Conservation (phyloP, 2,888 invertebrate species). For the Yponomeuta sedellus region DNA sequence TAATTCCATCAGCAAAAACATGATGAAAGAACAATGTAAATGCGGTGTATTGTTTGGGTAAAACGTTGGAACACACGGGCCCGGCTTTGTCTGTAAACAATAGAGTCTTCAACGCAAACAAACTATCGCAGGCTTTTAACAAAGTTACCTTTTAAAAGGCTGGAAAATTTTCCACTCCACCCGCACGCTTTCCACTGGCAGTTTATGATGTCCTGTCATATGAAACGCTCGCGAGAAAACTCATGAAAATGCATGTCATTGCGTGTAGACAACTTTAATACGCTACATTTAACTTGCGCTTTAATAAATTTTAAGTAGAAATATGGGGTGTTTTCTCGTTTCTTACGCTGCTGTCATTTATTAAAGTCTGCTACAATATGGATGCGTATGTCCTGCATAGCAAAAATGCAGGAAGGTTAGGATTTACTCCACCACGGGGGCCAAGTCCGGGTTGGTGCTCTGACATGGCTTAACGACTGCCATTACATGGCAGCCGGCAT, state of each 20-base stretch:
- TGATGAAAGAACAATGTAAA: slow-evolving; percentile 26
- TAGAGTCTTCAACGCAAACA: slow-evolving; percentile 17
- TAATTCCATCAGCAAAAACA: slow-evolving; percentile 12
- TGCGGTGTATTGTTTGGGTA: slow-evolving; percentile 26
- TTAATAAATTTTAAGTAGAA: background rate
- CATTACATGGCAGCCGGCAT: too few species aligned
- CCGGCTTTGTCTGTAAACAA: slow-evolving; percentile 14
- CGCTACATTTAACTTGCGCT: background rate
- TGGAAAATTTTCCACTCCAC: slow-evolving; percentile 21
- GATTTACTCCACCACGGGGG: too few species aligned
- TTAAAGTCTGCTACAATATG: too few species aligned
- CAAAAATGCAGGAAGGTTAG: too few species aligned
- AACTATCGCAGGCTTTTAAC: slow-evolving; percentile 21
- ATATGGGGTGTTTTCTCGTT: too few species aligned
- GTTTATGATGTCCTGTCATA: background rate
- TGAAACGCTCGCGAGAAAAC: slow-evolving; percentile 1
- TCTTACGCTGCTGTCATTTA: background rate
- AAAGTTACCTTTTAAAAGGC: slow-evolving; percentile 28
- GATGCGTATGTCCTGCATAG: too few species aligned
- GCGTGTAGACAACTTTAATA: background rate
- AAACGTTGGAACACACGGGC: slow-evolving; percentile 25
- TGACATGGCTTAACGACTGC: too few species aligned
- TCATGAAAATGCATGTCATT: background rate
- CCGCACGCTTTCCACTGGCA: slow-evolving; percentile 5
- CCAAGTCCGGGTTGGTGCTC: too few species aligned